A percentile compares a stretch with the other conserved stretches of the same genome.
phyloP scores from a whole-genome alignment of 1,140 invertebrate species.

The Zaprionus africanus region DNA sequence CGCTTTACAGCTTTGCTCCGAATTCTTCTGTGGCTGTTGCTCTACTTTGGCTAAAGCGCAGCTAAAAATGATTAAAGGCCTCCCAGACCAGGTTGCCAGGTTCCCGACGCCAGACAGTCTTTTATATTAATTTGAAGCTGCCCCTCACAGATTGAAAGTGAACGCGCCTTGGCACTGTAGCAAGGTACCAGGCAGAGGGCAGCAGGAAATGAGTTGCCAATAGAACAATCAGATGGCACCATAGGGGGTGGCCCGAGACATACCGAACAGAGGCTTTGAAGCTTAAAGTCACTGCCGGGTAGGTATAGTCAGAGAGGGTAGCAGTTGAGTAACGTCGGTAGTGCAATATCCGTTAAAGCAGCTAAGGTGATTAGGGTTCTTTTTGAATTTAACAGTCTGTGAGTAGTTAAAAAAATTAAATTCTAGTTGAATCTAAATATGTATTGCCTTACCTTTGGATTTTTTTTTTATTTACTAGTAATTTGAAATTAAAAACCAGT shows the following conservation, averaged over 20 bases:
- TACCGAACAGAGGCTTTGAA: slow-evolving; percentile 12
- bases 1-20: slow-evolving; percentile 75
- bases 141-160: slow-evolving; percentile 77
- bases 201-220: slow-evolving; percentile 82
- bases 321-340: slow-evolving; percentile 3
- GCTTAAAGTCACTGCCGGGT: too few relatives aligned
- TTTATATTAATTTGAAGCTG: slow-evolving; percentile 71
- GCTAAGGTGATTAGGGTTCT: not conserved
- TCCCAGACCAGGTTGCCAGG: not conserved
- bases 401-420: not conserved
- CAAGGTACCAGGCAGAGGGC: slow-evolving; percentile 13
- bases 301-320: not conserved
- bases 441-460: too few relatives aligned
- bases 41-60: slow-evolving; percentile 67
- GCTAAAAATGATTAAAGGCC: slow-evolving; percentile 79
- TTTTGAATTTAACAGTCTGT: not conserved
- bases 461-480: too few relatives aligned
- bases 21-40: slow-evolving; percentile 42
- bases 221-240: slow-evolving; percentile 76
- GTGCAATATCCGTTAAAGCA: not conserved
- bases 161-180: slow-evolving; percentile 59
- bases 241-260: slow-evolving; percentile 67
- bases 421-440: too few relatives aligned
- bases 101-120: slow-evolving; percentile 47
- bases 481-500: too few relatives aligned